Conservation (phyloP, 2,888 invertebrate species). For the Synergus laeviventris region DNA sequence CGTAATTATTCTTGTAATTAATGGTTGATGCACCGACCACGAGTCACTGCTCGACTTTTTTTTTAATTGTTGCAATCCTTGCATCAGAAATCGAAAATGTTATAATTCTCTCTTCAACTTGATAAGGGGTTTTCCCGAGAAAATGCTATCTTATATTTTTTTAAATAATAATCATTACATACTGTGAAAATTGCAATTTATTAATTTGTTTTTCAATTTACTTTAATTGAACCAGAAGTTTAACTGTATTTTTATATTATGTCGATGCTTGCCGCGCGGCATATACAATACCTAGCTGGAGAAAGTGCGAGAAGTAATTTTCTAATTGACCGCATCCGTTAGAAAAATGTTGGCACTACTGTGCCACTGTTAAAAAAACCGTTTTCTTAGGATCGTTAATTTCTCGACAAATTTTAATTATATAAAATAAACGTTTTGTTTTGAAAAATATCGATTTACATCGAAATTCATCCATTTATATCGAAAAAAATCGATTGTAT, state of each 20-base stretch:
- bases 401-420: neutral
- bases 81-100: neutral
- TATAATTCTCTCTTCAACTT: neutral
- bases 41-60: constrained; percentile 14
- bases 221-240: neutral
- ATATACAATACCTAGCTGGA: constrained; percentile 53
- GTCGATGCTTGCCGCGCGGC: neutral
- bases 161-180: no score
- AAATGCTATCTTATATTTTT: neutral
- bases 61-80: neutral
- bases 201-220: neutral
- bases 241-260: neutral
- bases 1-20: constrained; percentile 9
- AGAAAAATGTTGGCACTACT: constrained; percentile 61
- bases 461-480: no score
- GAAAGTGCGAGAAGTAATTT: constrained; percentile 71
- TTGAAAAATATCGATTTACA: no score
- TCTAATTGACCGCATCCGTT: constrained; percentile 72
- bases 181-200: neutral
- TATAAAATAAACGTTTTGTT: no score
- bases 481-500: no score
- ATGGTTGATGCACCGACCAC: constrained; percentile 8
- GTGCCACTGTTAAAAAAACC: constrained; percentile 12
- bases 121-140: neutral
- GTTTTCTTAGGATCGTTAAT: neutral